Evolutionary conservation across 2,797 vertebrate species (phyloP).

Genomic region (Sebastes wilsoni): DNA sequence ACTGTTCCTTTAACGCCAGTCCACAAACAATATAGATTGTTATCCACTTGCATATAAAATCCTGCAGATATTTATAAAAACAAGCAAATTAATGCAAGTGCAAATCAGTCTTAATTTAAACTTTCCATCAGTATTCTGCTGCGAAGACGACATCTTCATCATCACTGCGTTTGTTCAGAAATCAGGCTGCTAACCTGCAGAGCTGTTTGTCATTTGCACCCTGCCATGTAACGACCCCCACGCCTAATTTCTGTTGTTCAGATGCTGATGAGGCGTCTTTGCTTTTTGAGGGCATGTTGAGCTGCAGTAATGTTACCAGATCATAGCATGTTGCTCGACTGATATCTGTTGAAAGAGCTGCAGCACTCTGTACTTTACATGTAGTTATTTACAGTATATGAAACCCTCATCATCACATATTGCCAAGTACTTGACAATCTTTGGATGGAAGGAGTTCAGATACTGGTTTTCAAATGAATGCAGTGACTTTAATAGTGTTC

Average conservation of each 20-base stretch:
- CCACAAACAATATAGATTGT: neutral
- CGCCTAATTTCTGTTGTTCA: constrained; percentile 12
- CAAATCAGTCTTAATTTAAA: neutral
- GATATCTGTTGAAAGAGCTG: neutral
- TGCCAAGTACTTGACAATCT: neutral
- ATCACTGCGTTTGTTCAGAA: neutral
- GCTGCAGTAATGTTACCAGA: neutral
- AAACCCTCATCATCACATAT: neutral
- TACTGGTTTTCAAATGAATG: neutral
- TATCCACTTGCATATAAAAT: neutral
- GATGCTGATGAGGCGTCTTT: constrained; percentile 18
- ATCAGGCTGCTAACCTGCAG: constrained; percentile 7
- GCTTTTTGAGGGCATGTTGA: neutral
- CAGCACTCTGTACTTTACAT: neutral
- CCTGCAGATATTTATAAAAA: neutral
- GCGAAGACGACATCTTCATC: neutral
- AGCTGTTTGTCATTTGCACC: constrained; percentile 38
- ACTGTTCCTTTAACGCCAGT: neutral
- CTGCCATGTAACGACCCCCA: neutral
- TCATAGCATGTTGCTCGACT: neutral
- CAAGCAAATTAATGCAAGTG: neutral
- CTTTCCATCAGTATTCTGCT: neutral
- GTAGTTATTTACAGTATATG: neutral
- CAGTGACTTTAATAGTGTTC: neutral
- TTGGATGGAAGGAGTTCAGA: neutral